A percentile compares a stretch with the other conserved stretches of the same genome.
Conservation (phyloP, 1,140 invertebrate species). For the Hestina assimilis region DNA sequence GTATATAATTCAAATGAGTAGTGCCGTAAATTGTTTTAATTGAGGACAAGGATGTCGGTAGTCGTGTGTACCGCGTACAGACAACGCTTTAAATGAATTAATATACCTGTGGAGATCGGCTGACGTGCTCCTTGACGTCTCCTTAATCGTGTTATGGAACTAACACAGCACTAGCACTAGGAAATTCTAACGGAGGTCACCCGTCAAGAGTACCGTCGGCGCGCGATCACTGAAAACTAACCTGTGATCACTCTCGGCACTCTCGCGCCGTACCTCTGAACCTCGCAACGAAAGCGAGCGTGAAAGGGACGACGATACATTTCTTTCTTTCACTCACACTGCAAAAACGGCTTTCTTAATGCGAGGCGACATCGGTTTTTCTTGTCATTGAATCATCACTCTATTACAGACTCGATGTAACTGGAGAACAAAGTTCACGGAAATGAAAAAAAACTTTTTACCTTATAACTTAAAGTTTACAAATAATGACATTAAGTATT, state of each 20-base stretch:
- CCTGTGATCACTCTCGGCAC: constrained; percentile 44
- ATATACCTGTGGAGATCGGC: constrained; percentile 20
- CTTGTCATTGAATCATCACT: constrained; percentile 12
- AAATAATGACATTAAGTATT: too few relatives aligned
- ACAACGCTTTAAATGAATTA: constrained; percentile 25
- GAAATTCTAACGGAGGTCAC: constrained; percentile 54
- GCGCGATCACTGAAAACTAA: constrained; percentile 72
- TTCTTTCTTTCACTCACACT: constrained; percentile 63
- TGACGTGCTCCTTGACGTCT: constrained; percentile 33
- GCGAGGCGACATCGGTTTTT: constrained; percentile 32
- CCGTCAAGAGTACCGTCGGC: constrained; percentile 57
- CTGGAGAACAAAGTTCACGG: neutral
- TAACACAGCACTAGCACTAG: constrained; percentile 67
- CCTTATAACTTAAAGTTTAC: too few relatives aligned
- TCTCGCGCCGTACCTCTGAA: constrained; percentile 46
- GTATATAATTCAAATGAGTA: constrained; percentile 56
- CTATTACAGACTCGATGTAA: neutral
- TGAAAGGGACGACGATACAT: constrained; percentile 66
- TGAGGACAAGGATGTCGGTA: constrained; percentile 67
- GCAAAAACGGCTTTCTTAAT: constrained; percentile 63
- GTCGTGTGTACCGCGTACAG: constrained; percentile 16
- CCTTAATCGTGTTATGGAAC: constrained; percentile 26
- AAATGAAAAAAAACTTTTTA: too few relatives aligned
- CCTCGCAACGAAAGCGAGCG: constrained; percentile 60
- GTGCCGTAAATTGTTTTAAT: constrained; percentile 62